Conservation (phyloP, 2,888 invertebrate genomes). For the Athalia cordata region DNA sequence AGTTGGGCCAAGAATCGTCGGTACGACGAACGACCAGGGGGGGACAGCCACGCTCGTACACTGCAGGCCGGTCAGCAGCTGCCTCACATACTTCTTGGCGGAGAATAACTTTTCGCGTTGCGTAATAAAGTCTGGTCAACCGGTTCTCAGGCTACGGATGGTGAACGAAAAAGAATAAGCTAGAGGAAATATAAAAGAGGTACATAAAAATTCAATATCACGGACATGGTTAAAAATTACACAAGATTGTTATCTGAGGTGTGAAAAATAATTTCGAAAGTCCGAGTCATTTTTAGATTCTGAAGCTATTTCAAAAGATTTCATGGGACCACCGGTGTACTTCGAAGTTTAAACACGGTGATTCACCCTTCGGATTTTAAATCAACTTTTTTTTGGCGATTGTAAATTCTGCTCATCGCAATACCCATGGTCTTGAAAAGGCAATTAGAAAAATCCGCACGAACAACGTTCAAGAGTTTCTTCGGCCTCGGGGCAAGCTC, state of each 20-base stretch:
- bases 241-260: too few relatives aligned
- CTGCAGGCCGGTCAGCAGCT: constrained; percentile 58
- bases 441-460: neutral
- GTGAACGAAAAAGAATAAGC: neutral
- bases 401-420: too few relatives aligned
- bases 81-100: constrained; percentile 64
- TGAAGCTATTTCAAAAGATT: too few relatives aligned
- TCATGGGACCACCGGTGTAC: too few relatives aligned
- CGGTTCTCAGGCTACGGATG: neutral
- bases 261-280: too few relatives aligned
- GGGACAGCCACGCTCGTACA: constrained; percentile 22
- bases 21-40: constrained; percentile 15
- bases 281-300: too few relatives aligned
- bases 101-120: constrained; percentile 65
- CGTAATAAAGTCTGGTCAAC: constrained; percentile 52
- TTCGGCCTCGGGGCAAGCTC: constrained; percentile 7
- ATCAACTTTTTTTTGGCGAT: too few relatives aligned
- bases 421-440: too few relatives aligned
- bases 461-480: neutral
- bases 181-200: neutral
- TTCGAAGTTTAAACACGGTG: too few relatives aligned
- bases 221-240: too few relatives aligned
- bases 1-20: neutral
- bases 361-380: too few relatives aligned
- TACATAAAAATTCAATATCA: too few relatives aligned